Conservation (phyloP, 2,113 vertebrate genomes). For the Echinops telfairi region DNA sequence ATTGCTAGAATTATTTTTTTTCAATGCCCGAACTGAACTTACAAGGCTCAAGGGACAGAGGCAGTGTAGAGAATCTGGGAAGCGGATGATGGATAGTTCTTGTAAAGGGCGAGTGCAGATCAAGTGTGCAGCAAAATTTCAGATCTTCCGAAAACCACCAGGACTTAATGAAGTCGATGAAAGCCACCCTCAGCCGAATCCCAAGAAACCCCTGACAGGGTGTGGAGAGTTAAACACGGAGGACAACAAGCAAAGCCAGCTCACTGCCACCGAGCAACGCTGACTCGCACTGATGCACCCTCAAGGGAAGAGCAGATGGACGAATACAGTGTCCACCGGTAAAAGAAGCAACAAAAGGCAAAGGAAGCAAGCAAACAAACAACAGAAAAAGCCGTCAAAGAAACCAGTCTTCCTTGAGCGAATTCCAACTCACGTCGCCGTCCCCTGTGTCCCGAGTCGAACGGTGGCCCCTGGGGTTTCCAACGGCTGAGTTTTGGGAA, state of each 20-base stretch:
- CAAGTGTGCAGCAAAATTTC: fast-evolving
- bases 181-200: too few relatives aligned
- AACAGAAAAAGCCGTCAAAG: too few relatives aligned
- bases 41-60: too few relatives aligned
- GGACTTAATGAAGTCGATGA: too few relatives aligned
- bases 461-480: not conserved
- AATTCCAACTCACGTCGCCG: too few relatives aligned
- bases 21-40: fast-evolving
- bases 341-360: not conserved
- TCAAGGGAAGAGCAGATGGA: not conserved
- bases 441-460: too few relatives aligned
- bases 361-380: not conserved
- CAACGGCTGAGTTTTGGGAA: not conserved
- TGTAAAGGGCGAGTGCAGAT: fast-evolving
- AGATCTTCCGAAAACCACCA: not conserved
- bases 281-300: too few relatives aligned
- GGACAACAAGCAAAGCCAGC: too few relatives aligned
- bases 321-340: not conserved
- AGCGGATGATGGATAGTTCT: fast-evolving
- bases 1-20: not conserved
- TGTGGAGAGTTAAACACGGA: not conserved
- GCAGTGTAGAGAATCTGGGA: too few relatives aligned
- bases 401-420: too few relatives aligned
- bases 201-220: too few relatives aligned
- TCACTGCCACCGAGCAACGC: too few relatives aligned